Evolutionary conservation across 2,797 vertebrate species (phyloP).

Genomic region (Myotis vivesi): DNA sequence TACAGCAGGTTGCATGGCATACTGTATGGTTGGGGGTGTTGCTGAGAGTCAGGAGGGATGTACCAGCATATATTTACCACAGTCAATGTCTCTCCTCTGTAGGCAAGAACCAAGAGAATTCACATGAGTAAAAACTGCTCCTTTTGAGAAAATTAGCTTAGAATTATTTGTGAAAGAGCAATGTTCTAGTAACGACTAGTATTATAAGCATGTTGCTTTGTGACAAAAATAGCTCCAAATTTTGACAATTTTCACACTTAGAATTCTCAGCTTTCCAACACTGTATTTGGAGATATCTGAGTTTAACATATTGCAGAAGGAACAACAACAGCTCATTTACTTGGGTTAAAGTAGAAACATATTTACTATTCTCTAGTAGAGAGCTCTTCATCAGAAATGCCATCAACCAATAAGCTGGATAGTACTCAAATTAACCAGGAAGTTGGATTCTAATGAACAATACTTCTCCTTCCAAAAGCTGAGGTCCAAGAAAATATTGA

Average conservation of each 20-base stretch:
- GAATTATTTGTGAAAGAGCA: conserved; percentile 50
- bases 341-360: conserved; percentile 50
- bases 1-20: not conserved
- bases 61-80: not conserved
- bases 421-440: conserved; percentile 10
- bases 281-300: not conserved
- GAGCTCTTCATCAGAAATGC: not conserved
- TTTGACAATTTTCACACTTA: conserved; percentile 61
- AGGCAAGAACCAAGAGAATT: not conserved
- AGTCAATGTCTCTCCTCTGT: not conserved
- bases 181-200: not conserved
- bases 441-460: conserved; percentile 41
- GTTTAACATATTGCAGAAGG: conserved; percentile 49
- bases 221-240: conserved; percentile 44
- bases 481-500: conserved; percentile 54
- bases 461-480: conserved; percentile 44
- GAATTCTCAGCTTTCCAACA: conserved; percentile 61
- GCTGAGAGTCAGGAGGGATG: not conserved
- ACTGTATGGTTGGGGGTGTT: not conserved
- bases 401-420: not conserved
- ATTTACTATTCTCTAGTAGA: conserved; percentile 61
- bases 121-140: not conserved
- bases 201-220: conserved; percentile 14
- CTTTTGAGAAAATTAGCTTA: conserved; percentile 58
- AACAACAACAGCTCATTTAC: conserved; percentile 39